Base-by-base conservation (phyloP, 2,113 vertebrate genomes). In the Petromus typicus region DNA sequence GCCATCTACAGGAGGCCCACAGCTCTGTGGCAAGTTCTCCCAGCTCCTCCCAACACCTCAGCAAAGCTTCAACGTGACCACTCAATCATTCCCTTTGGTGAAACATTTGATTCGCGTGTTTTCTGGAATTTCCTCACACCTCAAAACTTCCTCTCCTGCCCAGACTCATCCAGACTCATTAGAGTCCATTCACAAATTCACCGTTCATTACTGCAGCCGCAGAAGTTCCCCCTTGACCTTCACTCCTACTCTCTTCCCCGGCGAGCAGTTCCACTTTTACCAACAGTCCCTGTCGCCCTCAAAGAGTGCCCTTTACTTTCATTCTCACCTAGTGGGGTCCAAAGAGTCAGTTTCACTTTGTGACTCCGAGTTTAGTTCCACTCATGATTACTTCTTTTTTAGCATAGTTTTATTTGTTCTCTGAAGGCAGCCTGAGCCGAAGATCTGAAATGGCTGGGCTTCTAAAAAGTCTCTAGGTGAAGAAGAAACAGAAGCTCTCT, bases 161-260 rank as follows among this genome's bases (percentile, higher is more conserved):
- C 78, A 73, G 69, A 11, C 64, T 75, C 79, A 71, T 37, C 30
- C 57, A 81, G 40, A 17, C 48, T 73, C 25, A 7, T 30, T 75
- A 9, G 63, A 64, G 93, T 61, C 95, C 94, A 86, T 84, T 95
- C 83, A 92, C 54, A 96, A 93, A 64, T 82, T 61, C 78, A 63
- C 71, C 48, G 3, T 78, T 3, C 22, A 64, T 48, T 48, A 82
- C 17, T 73, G 45, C 43, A 91, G 96, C 86, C 66, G 27, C 67
- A 48, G 76, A 92, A 92, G 83, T 97, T 81, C 97, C 96, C 86
- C 86, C 78, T 89, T 95, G 97, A 96, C 96, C 97, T 96, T 96
- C 96, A 80, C 96, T 90, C 97, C 96, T 71, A 89, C 97, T 80
- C 94, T 51, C 23, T 12, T 63, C 89, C 83, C 84, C 79, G 88